Conservation (phyloP, 2,113 vertebrate species). For the Hippocampus zosterae region DNA sequence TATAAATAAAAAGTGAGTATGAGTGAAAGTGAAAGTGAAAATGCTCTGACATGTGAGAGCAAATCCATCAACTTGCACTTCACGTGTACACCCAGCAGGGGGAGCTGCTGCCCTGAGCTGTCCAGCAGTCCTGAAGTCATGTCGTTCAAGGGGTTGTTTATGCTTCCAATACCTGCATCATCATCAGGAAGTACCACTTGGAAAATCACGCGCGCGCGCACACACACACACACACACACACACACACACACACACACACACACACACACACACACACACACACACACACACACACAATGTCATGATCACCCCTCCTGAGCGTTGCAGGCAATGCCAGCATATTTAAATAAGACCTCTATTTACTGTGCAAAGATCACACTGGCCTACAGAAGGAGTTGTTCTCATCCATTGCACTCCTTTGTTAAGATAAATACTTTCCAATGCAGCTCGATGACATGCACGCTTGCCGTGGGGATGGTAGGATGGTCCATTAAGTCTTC, state of each 20-base stretch:
- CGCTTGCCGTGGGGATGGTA: not conserved
- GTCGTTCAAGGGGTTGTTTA: slow-evolving; percentile 44
- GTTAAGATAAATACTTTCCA: not conserved
- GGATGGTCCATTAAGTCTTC: slow-evolving; percentile 3
- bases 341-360: not conserved
- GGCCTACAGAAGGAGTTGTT: not conserved
- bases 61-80: slow-evolving; percentile 80
- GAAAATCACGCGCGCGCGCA: not conserved
- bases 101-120: slow-evolving; percentile 69
- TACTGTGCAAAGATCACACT: not conserved
- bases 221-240: slow-evolving; percentile 2
- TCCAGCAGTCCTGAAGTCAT: slow-evolving; percentile 74
- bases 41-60: slow-evolving; percentile 71
- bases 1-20: too few relatives aligned
- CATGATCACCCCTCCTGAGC: not conserved
- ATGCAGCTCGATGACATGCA: not conserved
- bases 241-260: slow-evolving; percentile 3
- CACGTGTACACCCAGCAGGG: slow-evolving; percentile 74
- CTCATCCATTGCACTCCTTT: not conserved
- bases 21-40: too few relatives aligned
- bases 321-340: not conserved
- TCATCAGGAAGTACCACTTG: slow-evolving; percentile 6
- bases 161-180: slow-evolving; percentile 12
- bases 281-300: not conserved
- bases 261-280: not conserved